These are phyloP conservation scores for Agapornis canus DNA, from an alignment of 2,797 vertebrate genomes.

Conservation along the genomic window DNA sequence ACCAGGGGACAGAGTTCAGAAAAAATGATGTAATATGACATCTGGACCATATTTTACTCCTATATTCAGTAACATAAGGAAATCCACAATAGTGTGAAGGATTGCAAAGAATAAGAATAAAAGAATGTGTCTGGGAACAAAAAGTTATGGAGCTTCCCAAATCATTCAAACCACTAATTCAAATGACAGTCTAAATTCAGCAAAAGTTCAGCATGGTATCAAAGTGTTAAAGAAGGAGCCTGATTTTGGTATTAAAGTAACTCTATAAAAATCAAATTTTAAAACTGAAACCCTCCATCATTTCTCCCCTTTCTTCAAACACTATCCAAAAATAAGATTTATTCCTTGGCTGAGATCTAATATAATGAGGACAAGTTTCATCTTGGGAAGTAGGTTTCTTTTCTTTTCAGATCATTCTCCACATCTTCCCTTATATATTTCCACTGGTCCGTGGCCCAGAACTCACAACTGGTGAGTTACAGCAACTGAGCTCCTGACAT, in stretches of 20 bases:
- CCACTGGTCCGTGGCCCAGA: neutral
- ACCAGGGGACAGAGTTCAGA: neutral
- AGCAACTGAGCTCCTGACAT: neutral
- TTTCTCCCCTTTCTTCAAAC: neutral
- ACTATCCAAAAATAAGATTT: neutral
- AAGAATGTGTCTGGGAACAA: neutral
- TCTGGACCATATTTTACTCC: neutral
- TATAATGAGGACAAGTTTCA: neutral
- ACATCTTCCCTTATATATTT: neutral
- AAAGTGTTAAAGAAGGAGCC: neutral
- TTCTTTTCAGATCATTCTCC: neutral
- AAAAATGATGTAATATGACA: neutral
- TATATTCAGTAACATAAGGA: neutral
- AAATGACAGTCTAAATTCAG: neutral
- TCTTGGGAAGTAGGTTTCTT: neutral
- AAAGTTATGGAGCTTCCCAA: neutral
- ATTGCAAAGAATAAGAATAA: neutral
- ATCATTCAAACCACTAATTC: neutral
- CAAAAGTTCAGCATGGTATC: neutral
- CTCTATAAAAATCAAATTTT: neutral
- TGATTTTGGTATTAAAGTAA: neutral
- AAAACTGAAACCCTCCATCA: rapidly evolving
- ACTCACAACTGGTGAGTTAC: neutral
- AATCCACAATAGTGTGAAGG: neutral
- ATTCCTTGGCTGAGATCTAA: neutral